phyloP scores from a whole-genome alignment of 2,113 vertebrate genomes.

The Zosterops borbonicus region DNA sequence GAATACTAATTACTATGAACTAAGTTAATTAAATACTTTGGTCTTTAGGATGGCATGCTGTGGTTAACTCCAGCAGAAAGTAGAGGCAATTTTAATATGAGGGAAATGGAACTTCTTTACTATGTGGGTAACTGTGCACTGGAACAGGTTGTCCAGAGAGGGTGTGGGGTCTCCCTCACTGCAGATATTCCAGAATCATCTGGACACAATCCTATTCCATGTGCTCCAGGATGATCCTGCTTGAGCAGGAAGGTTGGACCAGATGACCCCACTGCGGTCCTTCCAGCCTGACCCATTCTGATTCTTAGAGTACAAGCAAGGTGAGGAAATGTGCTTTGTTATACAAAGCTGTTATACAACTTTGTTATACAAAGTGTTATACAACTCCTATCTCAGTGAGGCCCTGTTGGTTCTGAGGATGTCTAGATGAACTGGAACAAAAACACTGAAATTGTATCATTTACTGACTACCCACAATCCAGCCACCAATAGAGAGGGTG shows the following conservation, averaged over 20 bases:
- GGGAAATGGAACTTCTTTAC: neutral
- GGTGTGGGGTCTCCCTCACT: neutral
- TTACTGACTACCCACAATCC: neutral
- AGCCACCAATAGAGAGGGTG: neutral
- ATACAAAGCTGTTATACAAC: neutral
- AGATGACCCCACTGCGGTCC: neutral
- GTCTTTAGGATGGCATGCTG: neutral
- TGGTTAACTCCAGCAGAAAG: neutral
- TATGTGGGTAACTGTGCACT: accelerated
- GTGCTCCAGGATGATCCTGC: neutral
- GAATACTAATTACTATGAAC: neutral
- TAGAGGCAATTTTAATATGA: neutral
- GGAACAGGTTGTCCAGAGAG: neutral
- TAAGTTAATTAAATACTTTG: neutral
- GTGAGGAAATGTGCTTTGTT: neutral
- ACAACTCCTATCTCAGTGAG: neutral
- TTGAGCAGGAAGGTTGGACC: neutral
- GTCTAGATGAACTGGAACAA: neutral
- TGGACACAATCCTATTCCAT: neutral
- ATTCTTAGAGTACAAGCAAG: neutral
- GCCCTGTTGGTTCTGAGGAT: neutral
- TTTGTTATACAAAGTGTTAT: neutral
- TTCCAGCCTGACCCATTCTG: neutral
- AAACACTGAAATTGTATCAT: neutral
- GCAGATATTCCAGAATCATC: neutral